Evolutionary conservation across 2,113 vertebrate species (phyloP).

Genomic region (Hylia prasina): DNA sequence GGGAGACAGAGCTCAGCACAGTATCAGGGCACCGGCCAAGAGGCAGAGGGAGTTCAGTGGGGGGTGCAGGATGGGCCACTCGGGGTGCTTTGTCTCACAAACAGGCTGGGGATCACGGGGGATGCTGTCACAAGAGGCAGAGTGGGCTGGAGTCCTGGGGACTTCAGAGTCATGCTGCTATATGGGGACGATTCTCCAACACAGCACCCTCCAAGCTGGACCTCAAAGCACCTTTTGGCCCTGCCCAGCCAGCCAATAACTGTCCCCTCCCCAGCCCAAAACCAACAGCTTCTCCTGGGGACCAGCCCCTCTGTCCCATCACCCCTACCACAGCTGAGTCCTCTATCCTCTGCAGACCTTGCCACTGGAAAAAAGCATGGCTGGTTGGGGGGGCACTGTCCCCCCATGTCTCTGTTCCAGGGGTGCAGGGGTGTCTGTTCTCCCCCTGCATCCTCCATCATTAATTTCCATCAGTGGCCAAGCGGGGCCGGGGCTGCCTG

Average conservation of each 20-base stretch:
- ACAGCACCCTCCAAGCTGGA: not conserved
- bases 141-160: not conserved
- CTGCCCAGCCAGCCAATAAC: not conserved
- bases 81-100: not conserved
- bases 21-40: not conserved
- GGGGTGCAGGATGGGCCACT: not conserved
- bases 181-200: not conserved
- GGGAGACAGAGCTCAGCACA: not conserved
- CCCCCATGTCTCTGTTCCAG: not conserved
- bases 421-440: not conserved
- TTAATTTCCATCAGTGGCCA: slow-evolving; percentile 37
- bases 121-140: not conserved
- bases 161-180: not conserved
- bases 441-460: not conserved
- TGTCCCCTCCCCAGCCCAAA: not conserved
- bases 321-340: accelerated
- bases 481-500: not conserved
- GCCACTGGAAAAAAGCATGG: not conserved
- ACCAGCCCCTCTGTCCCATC: too few relatives aligned
- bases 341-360: not conserved
- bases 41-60: not conserved
- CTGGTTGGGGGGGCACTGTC: not conserved
- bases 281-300: not conserved
- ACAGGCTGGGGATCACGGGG: not conserved
- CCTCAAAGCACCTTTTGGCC: not conserved